A percentile compares a stretch with the other conserved stretches of the same genome.
Conservation (phyloP, 2,888 invertebrate genomes). For the Calameuta idolon region DNA sequence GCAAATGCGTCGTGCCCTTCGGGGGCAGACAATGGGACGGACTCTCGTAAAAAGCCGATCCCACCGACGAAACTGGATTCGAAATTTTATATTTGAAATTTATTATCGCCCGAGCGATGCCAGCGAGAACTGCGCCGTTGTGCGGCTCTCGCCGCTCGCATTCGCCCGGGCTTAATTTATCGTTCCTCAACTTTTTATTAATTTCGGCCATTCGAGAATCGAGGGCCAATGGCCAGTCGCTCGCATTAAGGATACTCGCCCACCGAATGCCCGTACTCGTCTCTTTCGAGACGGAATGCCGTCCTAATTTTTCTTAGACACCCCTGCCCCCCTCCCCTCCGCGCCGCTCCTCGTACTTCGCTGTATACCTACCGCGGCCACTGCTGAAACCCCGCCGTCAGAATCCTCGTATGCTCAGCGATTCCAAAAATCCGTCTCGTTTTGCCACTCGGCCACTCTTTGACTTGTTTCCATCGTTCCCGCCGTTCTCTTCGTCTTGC, state of each 20-base stretch:
- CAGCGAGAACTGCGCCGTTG: neutral
- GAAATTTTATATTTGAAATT: conserved; percentile 66
- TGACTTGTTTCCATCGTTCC: neutral
- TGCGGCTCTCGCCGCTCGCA: conserved; percentile 34
- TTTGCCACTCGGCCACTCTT: conserved; percentile 1
- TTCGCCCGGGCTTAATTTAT: conserved; percentile 61
- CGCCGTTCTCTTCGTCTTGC: neutral
- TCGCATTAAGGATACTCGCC: neutral
- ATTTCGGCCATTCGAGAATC: conserved; percentile 62
- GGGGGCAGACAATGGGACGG: conserved; percentile 38
- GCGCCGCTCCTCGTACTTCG: neutral
- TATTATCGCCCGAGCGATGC: conserved; percentile 56
- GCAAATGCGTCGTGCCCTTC: neutral
- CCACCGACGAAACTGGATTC: conserved; percentile 39
- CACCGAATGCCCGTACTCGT: conserved; percentile 23
- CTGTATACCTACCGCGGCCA: neutral
- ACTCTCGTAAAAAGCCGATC: conserved; percentile 47
- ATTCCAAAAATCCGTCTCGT: conserved; percentile 1
- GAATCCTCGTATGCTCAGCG: neutral
- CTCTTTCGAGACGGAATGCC: conserved; percentile 48
- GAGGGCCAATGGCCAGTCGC: conserved; percentile 13
- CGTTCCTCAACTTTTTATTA: conserved; percentile 67
- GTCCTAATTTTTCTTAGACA: conserved; percentile 47
- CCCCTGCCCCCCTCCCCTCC: conserved; percentile 17
- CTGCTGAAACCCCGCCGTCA: neutral